Evolutionary conservation across 2,797 vertebrate species (phyloP).

Genomic region (Brachymystax lenok): DNA sequence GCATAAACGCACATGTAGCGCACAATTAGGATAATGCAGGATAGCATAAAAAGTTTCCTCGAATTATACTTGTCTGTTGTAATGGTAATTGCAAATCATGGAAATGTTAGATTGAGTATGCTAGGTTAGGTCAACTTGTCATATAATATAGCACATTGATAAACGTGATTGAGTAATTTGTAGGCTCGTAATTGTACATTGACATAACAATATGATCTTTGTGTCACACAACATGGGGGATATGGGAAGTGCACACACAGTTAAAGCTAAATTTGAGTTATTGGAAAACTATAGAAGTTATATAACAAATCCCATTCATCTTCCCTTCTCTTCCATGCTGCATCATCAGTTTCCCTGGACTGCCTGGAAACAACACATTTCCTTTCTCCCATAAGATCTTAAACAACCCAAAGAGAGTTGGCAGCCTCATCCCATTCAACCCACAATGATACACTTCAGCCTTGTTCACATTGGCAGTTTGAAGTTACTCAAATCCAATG

Average conservation of each 20-base stretch:
- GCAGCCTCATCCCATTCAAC: slow-evolving; percentile 56
- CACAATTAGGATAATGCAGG: no score
- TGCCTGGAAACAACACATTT: slow-evolving; percentile 74
- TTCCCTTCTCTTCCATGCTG: slow-evolving; percentile 66
- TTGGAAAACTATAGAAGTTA: slow-evolving; percentile 71
- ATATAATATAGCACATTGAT: background rate
- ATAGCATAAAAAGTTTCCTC: no score
- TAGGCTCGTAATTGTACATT: background rate
- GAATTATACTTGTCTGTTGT: no score
- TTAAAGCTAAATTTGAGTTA: slow-evolving; percentile 55
- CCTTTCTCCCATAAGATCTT: slow-evolving; percentile 69
- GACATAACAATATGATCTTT: background rate
- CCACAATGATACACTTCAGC: slow-evolving; percentile 59
- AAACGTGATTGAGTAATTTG: no score
- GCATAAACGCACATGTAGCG: no score
- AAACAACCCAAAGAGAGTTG: slow-evolving; percentile 60
- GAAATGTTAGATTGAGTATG: background rate
- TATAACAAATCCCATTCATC: slow-evolving; percentile 74
- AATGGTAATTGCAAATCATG: background rate
- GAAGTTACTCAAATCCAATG: no score
- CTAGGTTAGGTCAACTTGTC: background rate
- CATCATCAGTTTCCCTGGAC: slow-evolving; percentile 73
- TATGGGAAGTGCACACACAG: slow-evolving; percentile 27
- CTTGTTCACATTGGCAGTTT: no score
- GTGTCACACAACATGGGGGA: slow-evolving; percentile 20